Conservation (phyloP, 2,113 vertebrate species). For the Colossoma macropomum region DNA sequence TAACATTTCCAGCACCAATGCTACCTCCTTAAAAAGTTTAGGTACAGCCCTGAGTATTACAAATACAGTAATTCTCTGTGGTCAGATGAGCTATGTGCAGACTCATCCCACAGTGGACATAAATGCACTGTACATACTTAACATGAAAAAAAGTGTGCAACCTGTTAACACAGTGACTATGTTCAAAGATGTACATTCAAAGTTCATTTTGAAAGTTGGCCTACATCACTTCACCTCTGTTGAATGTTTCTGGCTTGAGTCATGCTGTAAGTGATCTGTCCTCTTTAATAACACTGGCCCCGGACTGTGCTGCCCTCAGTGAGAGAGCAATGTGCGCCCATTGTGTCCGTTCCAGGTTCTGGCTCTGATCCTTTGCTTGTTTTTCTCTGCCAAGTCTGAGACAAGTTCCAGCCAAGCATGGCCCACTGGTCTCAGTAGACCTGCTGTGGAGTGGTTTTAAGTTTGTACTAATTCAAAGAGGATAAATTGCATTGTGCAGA, state of each 20-base stretch:
- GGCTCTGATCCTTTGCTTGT: background rate
- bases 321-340: background rate
- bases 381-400: no score
- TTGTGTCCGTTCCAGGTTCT: background rate
- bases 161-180: no score
- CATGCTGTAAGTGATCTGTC: constrained; percentile 6
- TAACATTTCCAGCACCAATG: no score
- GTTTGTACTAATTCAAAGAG: no score
- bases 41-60: no score
- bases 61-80: background rate
- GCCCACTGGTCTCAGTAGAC: no score
- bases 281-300: constrained; percentile 8
- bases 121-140: background rate
- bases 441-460: background rate
- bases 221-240: background rate
- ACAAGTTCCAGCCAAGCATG: no score
- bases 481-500: no score
- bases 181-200: no score
- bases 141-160: no score
- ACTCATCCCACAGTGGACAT: background rate
- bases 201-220: no score
- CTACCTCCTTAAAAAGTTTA: no score
- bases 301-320: constrained; percentile 10
- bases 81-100: background rate
- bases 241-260: constrained; percentile 4